Evolutionary conservation across 1,140 invertebrate genomes (phyloP).

Genomic region (Caenorhabditis elegans): DNA sequence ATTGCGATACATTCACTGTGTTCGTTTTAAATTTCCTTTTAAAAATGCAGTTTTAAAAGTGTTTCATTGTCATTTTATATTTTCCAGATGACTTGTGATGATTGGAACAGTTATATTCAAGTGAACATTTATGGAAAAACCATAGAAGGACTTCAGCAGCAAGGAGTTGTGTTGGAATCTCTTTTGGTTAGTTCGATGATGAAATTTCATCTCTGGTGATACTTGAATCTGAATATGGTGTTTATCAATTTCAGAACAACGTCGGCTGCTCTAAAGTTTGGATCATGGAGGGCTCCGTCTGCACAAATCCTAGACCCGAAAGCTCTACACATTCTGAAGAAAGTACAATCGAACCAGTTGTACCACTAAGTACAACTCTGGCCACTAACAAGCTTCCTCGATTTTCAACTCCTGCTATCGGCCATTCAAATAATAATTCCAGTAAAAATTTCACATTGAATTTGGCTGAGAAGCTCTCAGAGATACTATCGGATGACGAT

Average conservation of each 20-base stretch:
- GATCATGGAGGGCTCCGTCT: neutral
- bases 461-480: neutral
- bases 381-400: neutral
- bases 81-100: neutral
- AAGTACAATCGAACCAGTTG: neutral
- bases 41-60: no score
- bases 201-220: no score
- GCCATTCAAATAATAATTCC: no score
- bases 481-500: no score
- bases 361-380: neutral
- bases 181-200: neutral
- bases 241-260: neutral
- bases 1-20: no score
- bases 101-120: neutral
- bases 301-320: neutral
- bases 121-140: conserved; percentile 2
- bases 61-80: no score
- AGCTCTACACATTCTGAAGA: neutral
- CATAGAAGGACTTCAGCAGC: neutral
- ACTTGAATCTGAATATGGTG: no score
- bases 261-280: neutral
- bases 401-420: neutral
- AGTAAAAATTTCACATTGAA: neutral
- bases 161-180: neutral
- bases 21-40: no score